Base-by-base conservation (phyloP, 1,140 invertebrate genomes). In the Drosophila repletoides region DNA sequence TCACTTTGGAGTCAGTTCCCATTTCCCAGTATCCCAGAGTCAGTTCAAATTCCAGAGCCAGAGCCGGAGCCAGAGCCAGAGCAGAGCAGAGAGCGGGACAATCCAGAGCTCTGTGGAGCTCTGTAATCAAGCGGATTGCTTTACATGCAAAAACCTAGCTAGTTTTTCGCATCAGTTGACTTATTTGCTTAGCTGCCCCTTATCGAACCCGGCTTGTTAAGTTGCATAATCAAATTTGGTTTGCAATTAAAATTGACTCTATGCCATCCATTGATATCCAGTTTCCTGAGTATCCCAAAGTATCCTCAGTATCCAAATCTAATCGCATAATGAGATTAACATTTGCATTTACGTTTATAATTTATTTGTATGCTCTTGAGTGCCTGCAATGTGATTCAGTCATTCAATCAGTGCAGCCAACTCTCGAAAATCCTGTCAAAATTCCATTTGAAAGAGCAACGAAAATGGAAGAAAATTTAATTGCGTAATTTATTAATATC, bases 61-160 rank as follows among this genome's bases (percentile, higher is more conserved):
- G n/a, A 15, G 15, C 5, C 34, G 21, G 2, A 29, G 43, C n/a
- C n/a, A 29, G 12, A 3, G 9, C 28, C 2, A 17, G 22, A 29
- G 24, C 24, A 9, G 14, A 9, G 41, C 5, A 17, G 22, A 28
- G 7, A 22, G 12, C 12, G 12, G 6, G 17, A 12, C 3, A 29
- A 5, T 10, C 51, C 49, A 49, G 43, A n/a, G n/a, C n/a, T n/a
- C n/a, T 34, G 28, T 38, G 24, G 36, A 68, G 28, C 58, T 46
- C 53, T 40, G 60, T 84, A 83, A 84, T 83, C 77, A 77, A 56
- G 64, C 53, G 55, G 67, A 64, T 74, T 59, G 58, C 75, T 24
- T 46, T 36, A 33, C 17, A 28, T 22, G 58, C 43, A 28, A 10
- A 31, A 43, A 28, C 21, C 34, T 34, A 49, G 72, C 63, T 81